Conservation (phyloP, 2,888 invertebrate species). For the Dolomedes plantarius region DNA sequence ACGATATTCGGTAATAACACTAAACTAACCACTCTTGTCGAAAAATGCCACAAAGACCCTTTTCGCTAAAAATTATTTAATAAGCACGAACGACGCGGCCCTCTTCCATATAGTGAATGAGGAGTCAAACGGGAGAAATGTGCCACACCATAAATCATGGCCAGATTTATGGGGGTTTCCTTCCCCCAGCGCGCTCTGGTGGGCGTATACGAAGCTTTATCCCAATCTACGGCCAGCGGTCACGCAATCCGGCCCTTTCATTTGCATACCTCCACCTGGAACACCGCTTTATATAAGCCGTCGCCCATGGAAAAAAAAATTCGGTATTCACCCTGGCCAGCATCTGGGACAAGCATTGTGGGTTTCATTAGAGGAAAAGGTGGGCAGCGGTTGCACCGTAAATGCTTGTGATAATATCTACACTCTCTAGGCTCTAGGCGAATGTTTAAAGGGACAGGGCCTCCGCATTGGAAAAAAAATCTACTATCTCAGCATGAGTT, state of each 20-base stretch:
- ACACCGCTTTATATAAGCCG: neutral
- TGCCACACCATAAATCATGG: conserved; percentile 65
- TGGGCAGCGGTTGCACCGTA: neutral
- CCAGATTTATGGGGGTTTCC: conserved; percentile 48
- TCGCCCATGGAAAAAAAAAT: neutral
- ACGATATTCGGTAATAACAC: too few species aligned
- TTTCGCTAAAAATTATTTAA: neutral
- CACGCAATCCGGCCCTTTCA: conserved; percentile 37
- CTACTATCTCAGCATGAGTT: too few species aligned
- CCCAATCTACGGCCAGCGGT: conserved; percentile 55
- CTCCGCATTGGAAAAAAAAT: too few species aligned
- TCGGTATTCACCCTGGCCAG: neutral
- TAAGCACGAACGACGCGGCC: neutral
- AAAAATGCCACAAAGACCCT: neutral
- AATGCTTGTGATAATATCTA: neutral
- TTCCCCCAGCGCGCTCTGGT: conserved; percentile 29
- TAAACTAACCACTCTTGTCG: too few species aligned
- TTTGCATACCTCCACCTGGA: conserved; percentile 13
- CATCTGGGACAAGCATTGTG: neutral
- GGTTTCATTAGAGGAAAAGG: neutral
- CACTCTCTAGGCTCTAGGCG: too few species aligned
- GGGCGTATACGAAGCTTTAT: conserved; percentile 50
- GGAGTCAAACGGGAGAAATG: conserved; percentile 50
- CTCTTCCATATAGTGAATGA: conserved; percentile 45
- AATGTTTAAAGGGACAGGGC: too few species aligned